Conservation (phyloP, 2,797 vertebrate genomes). For the Micromesistius poutassou region DNA sequence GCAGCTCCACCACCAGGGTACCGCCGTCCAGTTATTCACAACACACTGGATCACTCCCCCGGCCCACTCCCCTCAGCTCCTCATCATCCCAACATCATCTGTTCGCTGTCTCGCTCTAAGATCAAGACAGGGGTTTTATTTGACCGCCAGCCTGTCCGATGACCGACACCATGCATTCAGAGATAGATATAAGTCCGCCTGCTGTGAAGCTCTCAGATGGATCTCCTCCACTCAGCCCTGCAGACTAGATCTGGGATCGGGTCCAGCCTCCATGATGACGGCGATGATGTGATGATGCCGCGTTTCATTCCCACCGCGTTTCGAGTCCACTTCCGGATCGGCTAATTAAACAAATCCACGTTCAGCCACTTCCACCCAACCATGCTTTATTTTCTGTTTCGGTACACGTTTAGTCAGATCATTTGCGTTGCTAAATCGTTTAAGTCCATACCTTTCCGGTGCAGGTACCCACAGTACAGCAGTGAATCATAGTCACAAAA, state of each 20-base stretch:
- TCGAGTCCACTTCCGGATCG: constrained; percentile 65
- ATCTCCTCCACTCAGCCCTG: constrained; percentile 19
- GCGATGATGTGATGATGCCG: constrained; percentile 22
- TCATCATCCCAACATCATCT: background rate
- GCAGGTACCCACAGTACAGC: background rate
- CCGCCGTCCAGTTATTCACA: constrained; percentile 36
- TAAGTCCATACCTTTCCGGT: background rate
- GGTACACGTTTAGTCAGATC: background rate
- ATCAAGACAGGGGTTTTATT: background rate
- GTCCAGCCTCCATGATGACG: background rate
- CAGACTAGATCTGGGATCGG: constrained; percentile 15
- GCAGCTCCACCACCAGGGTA: constrained; percentile 17
- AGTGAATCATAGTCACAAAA: background rate
- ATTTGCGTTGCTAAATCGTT: background rate
- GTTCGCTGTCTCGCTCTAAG: background rate
- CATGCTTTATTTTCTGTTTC: background rate
- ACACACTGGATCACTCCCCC: constrained; percentile 32
- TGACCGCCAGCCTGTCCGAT: constrained; percentile 1
- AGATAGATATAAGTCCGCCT: background rate
- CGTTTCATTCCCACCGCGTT: constrained; percentile 27
- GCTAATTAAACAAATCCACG: constrained; percentile 17
- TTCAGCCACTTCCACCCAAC: background rate
- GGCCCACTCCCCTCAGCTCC: constrained; percentile 20
- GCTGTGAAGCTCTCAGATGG: background rate
- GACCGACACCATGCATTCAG: constrained; percentile 1